A percentile compares a stretch with the other conserved stretches of the same genome.
phyloP scores from a whole-genome alignment of 2,888 invertebrate species.

The Arctia plantaginis region DNA sequence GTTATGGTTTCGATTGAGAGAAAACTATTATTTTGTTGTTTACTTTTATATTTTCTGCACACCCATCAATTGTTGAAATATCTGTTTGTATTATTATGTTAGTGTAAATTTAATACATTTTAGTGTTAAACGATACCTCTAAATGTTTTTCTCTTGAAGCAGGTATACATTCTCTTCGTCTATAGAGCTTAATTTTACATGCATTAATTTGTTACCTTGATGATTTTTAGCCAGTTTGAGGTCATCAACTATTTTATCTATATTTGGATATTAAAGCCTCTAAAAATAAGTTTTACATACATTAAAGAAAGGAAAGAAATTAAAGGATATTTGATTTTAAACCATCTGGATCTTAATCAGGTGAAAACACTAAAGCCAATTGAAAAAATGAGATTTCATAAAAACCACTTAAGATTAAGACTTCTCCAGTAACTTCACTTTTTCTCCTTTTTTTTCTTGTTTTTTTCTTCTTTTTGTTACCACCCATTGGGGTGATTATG shows the following conservation, averaged over 20 bases:
- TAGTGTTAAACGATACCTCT: not conserved
- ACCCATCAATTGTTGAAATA: not conserved
- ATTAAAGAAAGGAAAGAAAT: not conserved
- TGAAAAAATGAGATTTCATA: too few relatives aligned
- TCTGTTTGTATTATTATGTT: not conserved
- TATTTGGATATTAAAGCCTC: not conserved
- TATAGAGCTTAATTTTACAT: not conserved
- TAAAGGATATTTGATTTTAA: not conserved
- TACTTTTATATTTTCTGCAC: not conserved
- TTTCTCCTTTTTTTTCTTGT: too few relatives aligned
- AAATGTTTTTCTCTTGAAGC: not conserved
- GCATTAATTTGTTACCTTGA: not conserved
- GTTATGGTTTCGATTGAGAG: slow-evolving; percentile 16
- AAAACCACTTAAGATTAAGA: too few relatives aligned
- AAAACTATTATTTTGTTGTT: not conserved
- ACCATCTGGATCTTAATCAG: not conserved
- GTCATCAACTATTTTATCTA: not conserved
- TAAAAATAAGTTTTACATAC: not conserved
- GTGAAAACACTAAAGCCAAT: too few relatives aligned
- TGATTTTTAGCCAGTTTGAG: not conserved
- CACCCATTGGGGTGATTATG: too few relatives aligned
- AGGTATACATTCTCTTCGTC: not conserved
- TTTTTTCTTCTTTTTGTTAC: too few relatives aligned
- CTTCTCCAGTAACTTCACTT: too few relatives aligned
- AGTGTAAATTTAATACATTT: too few relatives aligned